Evolutionary conservation across 1,140 invertebrate genomes (phyloP), one percentile per base, ranked within the genome.

Genomic region (Microplitis demolitor): DNA sequence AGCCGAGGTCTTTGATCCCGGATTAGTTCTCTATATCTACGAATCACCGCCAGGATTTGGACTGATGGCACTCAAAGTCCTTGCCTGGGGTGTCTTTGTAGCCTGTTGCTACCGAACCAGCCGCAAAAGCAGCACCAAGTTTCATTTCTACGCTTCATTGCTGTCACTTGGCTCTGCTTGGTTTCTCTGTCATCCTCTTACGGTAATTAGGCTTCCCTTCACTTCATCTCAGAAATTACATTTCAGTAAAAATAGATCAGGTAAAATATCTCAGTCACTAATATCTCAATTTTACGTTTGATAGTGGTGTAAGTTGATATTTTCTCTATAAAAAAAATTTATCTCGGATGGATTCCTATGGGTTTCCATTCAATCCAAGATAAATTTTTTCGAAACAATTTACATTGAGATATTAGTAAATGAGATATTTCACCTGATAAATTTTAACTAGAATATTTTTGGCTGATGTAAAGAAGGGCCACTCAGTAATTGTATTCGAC

Each of bases 41-140:
- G 96, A 98, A 86, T 95, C 94, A 75, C 92, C 93, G 1, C 93
- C 95, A 3, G 96, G 96, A 0, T 97, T 97, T 78, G 91, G 92
- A 0, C 83, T 98, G 3, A 90, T 97, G n/a, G 88, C 89, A 8
- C 83, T 98, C 31, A 89, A 95, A 71, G 83, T 96, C 0, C 73
- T 91, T 3, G 95, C 93, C 0, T 98, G 95, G 95, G 85, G 90
- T 58, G 94, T 96, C 87, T 97, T 97, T 84, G 88, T 93, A 3
- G 92, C 94, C 79, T 92, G 94, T 3, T 93, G 83, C 35, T 80
- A 77, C 35, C 83, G 78, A 63, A 84, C 83, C 0, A 78, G 79
- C 50, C 68, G 70, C 34, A 82, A 78, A 71, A 72, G 78, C 33
- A 63, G 72, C 2, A 74, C 74, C 1, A 85, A 85, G 66, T 73